These are phyloP conservation scores for Gadus chalcogrammus DNA, from an alignment of 2,113 vertebrate genomes.

Conservation along the genomic window DNA sequence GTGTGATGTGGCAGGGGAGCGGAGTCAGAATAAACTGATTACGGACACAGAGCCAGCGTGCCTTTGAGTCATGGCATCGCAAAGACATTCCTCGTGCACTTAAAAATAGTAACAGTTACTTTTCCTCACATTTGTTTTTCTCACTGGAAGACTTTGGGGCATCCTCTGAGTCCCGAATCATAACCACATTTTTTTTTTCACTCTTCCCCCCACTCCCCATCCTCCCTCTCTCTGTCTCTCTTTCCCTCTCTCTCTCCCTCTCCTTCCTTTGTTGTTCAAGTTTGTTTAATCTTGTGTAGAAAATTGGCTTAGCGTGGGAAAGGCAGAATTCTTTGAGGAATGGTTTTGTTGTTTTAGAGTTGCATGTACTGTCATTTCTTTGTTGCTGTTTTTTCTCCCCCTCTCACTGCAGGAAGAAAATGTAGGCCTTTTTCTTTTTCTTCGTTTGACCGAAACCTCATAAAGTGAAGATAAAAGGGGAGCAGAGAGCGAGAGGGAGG, in stretches of 20 bases:
- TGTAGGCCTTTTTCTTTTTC: conserved; percentile 27
- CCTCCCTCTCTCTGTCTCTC: conserved; percentile 17
- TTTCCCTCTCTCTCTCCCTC: conserved; percentile 30
- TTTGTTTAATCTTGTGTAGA: conserved; percentile 73
- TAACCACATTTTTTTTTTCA: conserved; percentile 64
- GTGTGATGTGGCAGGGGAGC: conserved; percentile 74
- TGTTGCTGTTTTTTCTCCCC: conserved; percentile 35
- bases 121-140: conserved; percentile 69
- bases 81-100: conserved; percentile 68
- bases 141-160: conserved; percentile 68
- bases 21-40: conserved; percentile 78
- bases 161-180: conserved; percentile 71
- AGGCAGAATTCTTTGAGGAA: conserved; percentile 54
- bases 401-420: conserved; percentile 55
- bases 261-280: conserved; percentile 56
- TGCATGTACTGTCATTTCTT: conserved; percentile 44
- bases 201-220: not conserved
- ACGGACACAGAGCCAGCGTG: conserved; percentile 63
- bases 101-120: conserved; percentile 76
- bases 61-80: conserved; percentile 73
- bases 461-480: conserved; percentile 66
- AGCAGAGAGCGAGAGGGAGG: conserved; percentile 60
- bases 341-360: conserved; percentile 70
- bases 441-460: conserved; percentile 72
- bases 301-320: conserved; percentile 77